Conservation (phyloP, 2,113 vertebrate genomes). For the Andinoacara biseriatus region DNA sequence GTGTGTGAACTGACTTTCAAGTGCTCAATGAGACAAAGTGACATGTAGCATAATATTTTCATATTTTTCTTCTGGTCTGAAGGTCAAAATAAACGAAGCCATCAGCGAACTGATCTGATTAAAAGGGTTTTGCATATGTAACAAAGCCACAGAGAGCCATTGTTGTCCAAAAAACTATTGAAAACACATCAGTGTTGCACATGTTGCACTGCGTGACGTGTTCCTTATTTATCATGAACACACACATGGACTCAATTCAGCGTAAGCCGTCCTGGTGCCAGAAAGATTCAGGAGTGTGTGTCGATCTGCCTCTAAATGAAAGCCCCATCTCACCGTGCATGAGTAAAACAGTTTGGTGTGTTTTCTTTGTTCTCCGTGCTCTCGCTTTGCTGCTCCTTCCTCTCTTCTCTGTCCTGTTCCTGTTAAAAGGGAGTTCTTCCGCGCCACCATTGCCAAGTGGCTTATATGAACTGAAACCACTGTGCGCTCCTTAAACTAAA, state of each 20-base stretch:
- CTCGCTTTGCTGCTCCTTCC: background rate
- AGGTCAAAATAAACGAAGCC: background rate
- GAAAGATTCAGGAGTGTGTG: background rate
- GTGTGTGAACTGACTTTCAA: too few species aligned
- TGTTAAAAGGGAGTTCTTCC: background rate
- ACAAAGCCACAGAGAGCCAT: background rate
- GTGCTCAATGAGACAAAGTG: background rate
- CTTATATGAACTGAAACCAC: too few species aligned
- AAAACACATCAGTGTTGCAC: constrained; percentile 4
- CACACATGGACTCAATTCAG: background rate
- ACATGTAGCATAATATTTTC: background rate
- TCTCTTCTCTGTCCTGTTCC: background rate
- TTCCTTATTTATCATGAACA: constrained; percentile 4
- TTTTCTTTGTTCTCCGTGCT: background rate
- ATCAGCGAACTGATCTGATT: background rate
- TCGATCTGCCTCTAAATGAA: background rate
- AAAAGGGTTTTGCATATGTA: background rate
- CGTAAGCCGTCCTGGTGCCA: background rate
- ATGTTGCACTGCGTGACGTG: background rate
- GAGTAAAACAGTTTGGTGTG: background rate
- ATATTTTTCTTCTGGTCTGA: background rate
- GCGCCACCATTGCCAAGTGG: background rate
- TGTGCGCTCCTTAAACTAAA: background rate
- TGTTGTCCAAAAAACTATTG: constrained; percentile 1
- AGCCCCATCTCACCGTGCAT: background rate